Conservation (phyloP, 2,888 invertebrate genomes). For the Anthoptus insignis region DNA sequence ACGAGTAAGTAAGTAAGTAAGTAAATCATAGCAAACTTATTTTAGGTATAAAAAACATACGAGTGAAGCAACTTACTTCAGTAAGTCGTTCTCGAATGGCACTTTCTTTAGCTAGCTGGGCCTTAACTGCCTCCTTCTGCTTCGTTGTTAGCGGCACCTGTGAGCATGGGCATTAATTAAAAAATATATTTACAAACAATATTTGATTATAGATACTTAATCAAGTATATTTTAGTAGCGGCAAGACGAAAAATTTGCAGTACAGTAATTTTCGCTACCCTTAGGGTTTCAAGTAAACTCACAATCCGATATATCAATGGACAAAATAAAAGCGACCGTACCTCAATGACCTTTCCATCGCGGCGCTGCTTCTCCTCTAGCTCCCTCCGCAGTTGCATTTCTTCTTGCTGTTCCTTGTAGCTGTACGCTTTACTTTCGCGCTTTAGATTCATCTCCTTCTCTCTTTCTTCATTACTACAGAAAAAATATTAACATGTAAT, state of each 20-base stretch:
- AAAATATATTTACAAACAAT: no score
- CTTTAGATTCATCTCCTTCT: constrained; percentile 92
- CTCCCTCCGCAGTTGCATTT: constrained; percentile 96
- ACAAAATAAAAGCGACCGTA: no score
- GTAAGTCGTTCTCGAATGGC: constrained; percentile 90
- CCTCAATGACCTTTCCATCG: constrained; percentile 92
- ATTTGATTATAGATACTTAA: no score
- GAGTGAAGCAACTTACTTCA: constrained; percentile 70
- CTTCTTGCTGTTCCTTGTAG: constrained; percentile 98
- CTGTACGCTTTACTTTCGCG: constrained; percentile 99
- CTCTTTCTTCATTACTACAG: constrained; percentile 75
- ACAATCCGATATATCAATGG: no score
- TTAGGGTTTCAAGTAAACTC: no score
- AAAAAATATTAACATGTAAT: no score
- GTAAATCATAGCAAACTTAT: no score
- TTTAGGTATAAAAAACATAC: no score
- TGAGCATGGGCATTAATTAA: constrained; percentile 19
- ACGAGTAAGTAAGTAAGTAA: no score
- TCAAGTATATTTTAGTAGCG: no score
- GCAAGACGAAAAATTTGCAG: no score
- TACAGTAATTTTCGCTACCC: no score
- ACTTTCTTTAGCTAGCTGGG: constrained; percentile 95
- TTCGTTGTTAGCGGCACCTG: constrained; percentile 89
- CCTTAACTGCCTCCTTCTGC: constrained; percentile 96
- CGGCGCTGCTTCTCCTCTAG: constrained; percentile 95